Base-by-base conservation (phyloP, 2,113 vertebrate species). In the Alethe castanea region DNA sequence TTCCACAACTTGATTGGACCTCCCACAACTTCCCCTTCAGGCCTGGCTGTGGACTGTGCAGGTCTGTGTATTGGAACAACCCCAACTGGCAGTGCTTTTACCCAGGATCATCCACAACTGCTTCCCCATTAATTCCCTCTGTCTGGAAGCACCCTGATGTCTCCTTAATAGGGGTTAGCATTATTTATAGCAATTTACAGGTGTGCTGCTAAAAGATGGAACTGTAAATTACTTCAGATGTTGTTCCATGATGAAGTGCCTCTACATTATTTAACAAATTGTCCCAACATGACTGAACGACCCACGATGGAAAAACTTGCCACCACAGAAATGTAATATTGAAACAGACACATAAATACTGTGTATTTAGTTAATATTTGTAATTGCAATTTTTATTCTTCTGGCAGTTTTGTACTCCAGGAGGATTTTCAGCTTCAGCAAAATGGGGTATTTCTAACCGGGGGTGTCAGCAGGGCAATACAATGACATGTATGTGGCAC, bases 121-220 rank as follows among this genome's bases (percentile, higher is more conserved):
- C 69, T 60, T 87, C 57, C 45, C 89, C 20, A 3, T 53, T 78
- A 60, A 67, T 67, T 77, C 42, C 45, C 31, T 72, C 64, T 23
- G 23, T 28, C 31, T 93, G 90, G 92, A 88, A 88, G 83, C 70
- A 91, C 65, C 88, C 81, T 87, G 84, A 57, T 85, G 65, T 60
- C 95, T 95, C 73, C 66, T 79, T 84, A 35, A 79, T 45, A 79
- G 48, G 81, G 36, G 36, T 89, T 89, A 50, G 81, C 45, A 31
- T 92, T 95, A 95, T 94, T 95, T 87, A 82, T 79, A 57, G 70
- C 31, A 0, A 65, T 92, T 91, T 95, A 72, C 86, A 94, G 94
- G 91, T 95, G 93, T 85, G 66, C 90, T 88, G 62, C 91, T 90
- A 8, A 48, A 92, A 72, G 93, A 62, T 36, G 3, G 40, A 69